phyloP scores from a whole-genome alignment of 2,888 invertebrate species.

The Cephus spinipes region DNA sequence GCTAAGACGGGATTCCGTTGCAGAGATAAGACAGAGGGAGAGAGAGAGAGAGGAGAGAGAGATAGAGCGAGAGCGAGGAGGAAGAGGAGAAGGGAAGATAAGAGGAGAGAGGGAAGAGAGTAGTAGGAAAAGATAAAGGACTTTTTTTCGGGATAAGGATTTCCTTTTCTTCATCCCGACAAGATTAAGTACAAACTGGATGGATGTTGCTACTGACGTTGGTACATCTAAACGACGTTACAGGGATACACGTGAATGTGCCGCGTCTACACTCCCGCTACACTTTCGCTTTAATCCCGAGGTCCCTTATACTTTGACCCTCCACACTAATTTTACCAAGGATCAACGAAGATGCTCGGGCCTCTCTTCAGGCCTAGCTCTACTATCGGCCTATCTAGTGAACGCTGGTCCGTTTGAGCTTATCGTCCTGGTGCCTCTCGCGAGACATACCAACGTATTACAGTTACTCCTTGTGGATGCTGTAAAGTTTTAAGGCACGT shows the following conservation, averaged over 20 bases:
- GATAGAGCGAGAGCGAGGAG: neutral
- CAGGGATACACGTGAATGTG: neutral
- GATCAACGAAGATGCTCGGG: neutral
- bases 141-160: neutral
- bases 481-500: neutral
- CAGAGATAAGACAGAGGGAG: conserved; percentile 18
- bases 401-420: neutral
- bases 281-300: neutral
- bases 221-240: neutral
- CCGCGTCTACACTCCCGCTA: neutral
- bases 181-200: neutral
- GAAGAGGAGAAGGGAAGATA: neutral
- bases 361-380: neutral
- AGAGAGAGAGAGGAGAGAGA: neutral
- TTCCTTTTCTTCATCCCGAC: neutral
- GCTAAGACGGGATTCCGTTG: conserved; percentile 21
- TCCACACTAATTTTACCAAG: neutral
- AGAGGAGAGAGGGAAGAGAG: neutral
- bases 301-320: neutral
- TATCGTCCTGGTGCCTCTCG: neutral
- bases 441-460: neutral
- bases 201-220: neutral
- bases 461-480: neutral
- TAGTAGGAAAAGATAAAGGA: neutral
- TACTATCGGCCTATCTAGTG: neutral